Base-by-base conservation (phyloP, 2,888 invertebrate genomes). In the Urechis unicinctus region DNA sequence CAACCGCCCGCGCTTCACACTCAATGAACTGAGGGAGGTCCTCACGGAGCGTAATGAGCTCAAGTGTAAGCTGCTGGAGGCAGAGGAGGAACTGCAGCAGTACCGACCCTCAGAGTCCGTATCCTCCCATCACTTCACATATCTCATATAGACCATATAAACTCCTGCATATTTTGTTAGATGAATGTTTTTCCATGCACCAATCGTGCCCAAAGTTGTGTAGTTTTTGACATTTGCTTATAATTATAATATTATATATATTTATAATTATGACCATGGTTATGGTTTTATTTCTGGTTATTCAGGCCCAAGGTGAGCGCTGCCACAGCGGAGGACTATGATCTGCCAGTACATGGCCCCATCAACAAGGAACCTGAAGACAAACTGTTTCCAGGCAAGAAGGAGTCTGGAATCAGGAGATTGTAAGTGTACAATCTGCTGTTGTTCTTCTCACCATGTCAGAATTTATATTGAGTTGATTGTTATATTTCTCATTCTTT, bases 311-410 rank as follows among this genome's bases (percentile, higher is more conserved):
- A n/a, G 5, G 26, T n/a, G 3, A n/a, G 26, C 13, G 52, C 41
- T 3, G 42, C 24, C 17, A 48, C 44, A n/a, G n/a, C n/a, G 2
- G 52, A 43, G 3, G 70, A 59, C 2, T 17, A n/a, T 61, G 93
- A 93, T 71, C 86, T 89, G 17, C 91, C 93, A 1, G 96, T 97
- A 0, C 94, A 97, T 78, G 97, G 97, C 2, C 97, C 97, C 1
- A 82, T 97, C 68, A 96, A 96, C 28, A 88, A 87, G 53, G 97
- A 97, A 78, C 97, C 97, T 0, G 92, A 93, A 70, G 96, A 97
- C 81, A 96, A 96, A 57, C 63, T 81, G n/a, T 68, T 74, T 62
- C 94, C 94, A 0, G 93, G 92, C 89, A 47, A 43, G 47, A 85
- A 86, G 36, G 88, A 91, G 79, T 90, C 91, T 28, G 74, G 74